Evolutionary conservation across 2,797 vertebrate genomes (phyloP).

Genomic region (Pipistrellus kuhlii): DNA sequence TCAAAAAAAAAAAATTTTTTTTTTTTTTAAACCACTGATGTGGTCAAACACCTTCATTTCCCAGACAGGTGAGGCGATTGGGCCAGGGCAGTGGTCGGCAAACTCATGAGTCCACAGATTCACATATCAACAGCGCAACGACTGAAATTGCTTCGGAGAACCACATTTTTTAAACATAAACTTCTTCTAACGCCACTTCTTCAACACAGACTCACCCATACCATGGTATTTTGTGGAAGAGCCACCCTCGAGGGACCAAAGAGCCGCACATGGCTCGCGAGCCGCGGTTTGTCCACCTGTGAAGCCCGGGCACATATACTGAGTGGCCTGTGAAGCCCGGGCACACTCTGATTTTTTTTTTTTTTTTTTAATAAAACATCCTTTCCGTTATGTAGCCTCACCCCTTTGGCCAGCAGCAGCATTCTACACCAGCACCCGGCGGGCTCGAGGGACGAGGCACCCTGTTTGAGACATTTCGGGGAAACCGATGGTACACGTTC

Average conservation of each 20-base stretch:
- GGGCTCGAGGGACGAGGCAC: background rate
- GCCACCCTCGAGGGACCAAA: no score
- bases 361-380: background rate
- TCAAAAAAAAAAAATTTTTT: background rate
- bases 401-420: background rate
- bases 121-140: no score
- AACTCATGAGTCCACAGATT: no score
- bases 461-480: constrained; percentile 1
- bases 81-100: background rate
- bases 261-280: no score
- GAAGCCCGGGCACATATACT: no score
- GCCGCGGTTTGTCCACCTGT: no score
- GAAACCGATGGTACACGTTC: constrained; percentile 39
- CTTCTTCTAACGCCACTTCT: no score
- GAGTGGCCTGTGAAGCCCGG: rapidly evolving
- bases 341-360: no score
- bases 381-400: background rate
- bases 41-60: background rate
- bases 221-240: no score
- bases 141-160: no score
- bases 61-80: background rate
- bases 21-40: background rate
- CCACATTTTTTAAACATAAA: no score
- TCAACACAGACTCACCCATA: no score
- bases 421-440: background rate